A percentile compares a stretch with the other conserved stretches of the same genome.
Evolutionary conservation across 2,113 vertebrate genomes (phyloP).

Genomic region (Passer montanus): DNA sequence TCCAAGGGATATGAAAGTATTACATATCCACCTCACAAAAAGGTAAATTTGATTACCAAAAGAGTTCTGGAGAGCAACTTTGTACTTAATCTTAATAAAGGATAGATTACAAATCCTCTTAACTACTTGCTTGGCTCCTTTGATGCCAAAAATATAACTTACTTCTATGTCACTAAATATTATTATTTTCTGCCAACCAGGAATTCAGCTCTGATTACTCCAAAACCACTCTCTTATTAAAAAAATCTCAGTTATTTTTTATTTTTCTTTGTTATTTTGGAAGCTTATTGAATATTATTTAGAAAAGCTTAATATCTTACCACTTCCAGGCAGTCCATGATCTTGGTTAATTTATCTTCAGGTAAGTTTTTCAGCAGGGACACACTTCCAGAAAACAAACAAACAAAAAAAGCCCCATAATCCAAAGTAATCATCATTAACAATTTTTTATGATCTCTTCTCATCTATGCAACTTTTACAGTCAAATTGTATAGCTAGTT

Average conservation of each 20-base stretch:
- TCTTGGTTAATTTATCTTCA: slow-evolving; percentile 90
- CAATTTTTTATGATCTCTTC: background rate
- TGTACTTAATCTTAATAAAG: slow-evolving; percentile 15
- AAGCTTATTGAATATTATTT: background rate
- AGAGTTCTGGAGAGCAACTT: background rate
- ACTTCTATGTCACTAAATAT: slow-evolving; percentile 39
- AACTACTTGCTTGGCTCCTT: background rate
- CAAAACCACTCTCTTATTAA: slow-evolving; percentile 15
- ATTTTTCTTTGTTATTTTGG: background rate
- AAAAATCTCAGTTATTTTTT: background rate
- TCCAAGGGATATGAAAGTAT: background rate
- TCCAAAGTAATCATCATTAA: background rate
- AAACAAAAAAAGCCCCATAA: background rate
- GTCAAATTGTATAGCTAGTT: background rate
- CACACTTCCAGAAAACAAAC: slow-evolving; percentile 76
- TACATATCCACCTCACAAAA: background rate
- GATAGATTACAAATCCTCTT: background rate
- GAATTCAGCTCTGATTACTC: slow-evolving; percentile 34
- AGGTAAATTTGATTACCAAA: background rate
- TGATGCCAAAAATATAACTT: background rate
- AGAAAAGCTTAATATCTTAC: slow-evolving; percentile 75
- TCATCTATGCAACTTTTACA: background rate
- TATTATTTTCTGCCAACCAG: slow-evolving; percentile 39
- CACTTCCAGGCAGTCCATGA: slow-evolving; percentile 92
- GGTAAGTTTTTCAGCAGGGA: slow-evolving; percentile 88